Conservation (phyloP, 64 coral and sea anemone species). For the Pachyseris speciosa region DNA sequence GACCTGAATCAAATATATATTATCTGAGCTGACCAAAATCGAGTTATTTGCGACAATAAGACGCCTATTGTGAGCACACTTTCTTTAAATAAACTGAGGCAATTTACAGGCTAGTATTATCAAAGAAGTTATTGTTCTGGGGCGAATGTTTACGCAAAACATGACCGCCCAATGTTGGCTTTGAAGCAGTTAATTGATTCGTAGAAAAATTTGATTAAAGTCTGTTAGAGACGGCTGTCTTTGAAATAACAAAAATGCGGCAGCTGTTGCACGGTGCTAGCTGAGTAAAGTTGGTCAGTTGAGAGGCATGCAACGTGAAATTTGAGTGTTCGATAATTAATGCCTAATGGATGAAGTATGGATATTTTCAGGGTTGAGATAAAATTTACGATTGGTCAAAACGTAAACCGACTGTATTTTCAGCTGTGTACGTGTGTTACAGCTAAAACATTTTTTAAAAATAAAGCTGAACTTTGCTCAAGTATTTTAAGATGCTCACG, state of each 20-base stretch:
- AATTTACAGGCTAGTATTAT: slow-evolving; percentile 14
- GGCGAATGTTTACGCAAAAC: slow-evolving; percentile 11
- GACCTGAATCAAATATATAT: slow-evolving; percentile 1
- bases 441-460: no score
- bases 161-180: not conserved
- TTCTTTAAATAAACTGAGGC: not conserved
- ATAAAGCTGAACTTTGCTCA: no score
- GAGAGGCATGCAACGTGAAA: no score
- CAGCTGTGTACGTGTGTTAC: no score
- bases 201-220: not conserved
- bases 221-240: not conserved
- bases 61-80: slow-evolving; percentile 10
- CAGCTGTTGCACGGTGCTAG: no score
- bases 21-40: slow-evolving; percentile 10
- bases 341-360: no score
- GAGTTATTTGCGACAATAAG: slow-evolving; percentile 26
- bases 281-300: not conserved
- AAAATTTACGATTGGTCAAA: no score
- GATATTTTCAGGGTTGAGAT: no score
- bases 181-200: not conserved
- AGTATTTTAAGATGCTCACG: not conserved
- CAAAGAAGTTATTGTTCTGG: slow-evolving; percentile 23
- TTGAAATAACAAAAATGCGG: no score
- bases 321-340: no score
- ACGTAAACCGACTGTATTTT: no score